Evolutionary conservation across 2,888 invertebrate genomes (phyloP), one percentile per base, ranked within the genome.

Genomic region (Drosophila birchii): DNA sequence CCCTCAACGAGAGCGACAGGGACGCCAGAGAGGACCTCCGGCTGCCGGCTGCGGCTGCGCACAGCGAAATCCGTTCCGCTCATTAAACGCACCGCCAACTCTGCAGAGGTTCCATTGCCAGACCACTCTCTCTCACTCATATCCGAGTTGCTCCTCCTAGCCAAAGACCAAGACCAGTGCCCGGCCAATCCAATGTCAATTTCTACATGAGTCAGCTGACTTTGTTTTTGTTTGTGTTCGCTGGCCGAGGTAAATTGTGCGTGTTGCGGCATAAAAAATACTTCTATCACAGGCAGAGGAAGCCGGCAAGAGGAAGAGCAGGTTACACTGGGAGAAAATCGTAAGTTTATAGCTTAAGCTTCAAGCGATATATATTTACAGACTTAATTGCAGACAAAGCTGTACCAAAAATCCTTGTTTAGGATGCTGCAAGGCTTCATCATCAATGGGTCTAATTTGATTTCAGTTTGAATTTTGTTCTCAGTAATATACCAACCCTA

Each of bases 81-180:
- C 87, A 90, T 91, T 91, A 90, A 88, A 85, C 80, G 90, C 69
- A 83, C 90, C 90, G 90, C 83, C 79, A 66, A 54, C 32, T 49
- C 49, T 6, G 34, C 23, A 20, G 51, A 53, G 51, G 51, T 53
- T 36, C 51, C 51, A 53, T 53, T 36, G 9, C 51, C 51, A 36
- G 51, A 16, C 34, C 51, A 14, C 49, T 20, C 49, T 16, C 44
- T 23, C 9, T 18, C 41, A 18, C 23, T 16, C 45, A 26, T n/a
- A 26, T 16, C 43, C 41, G 63, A 54, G 75, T 62, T 49, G 47
- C 47, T 54, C 26, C 45, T 45, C 81, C 44, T 56, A 55, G 59
- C 54, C 53, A 57, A 23, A 51, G 66, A 20, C 49, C 49, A 29
- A 45, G 29, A 44, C 44, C 45, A 70, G 57, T 58, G 60, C 73